Conservation (phyloP, 1,140 invertebrate genomes). For the Diorhabda sublineata region DNA sequence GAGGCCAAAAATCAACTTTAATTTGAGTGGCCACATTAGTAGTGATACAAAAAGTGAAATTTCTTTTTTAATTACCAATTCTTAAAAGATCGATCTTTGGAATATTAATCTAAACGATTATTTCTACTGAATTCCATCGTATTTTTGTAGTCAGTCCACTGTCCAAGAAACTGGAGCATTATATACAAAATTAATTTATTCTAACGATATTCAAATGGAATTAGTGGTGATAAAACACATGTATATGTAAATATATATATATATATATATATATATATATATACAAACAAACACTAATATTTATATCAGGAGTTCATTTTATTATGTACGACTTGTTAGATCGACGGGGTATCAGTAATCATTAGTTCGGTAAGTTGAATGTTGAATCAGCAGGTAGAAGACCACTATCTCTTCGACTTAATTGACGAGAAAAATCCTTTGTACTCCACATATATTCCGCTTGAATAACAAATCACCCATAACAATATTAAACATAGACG, state of each 20-base stretch:
- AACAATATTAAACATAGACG: conserved; percentile 8
- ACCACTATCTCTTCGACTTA: conserved; percentile 11
- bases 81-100: no score
- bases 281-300: conserved; percentile 10
- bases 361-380: conserved; percentile 14
- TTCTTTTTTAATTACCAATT: no score
- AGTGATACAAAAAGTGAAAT: no score
- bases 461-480: conserved; percentile 13
- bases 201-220: no score
- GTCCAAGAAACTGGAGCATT: no score
- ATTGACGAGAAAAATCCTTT: conserved; percentile 15
- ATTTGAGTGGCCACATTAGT: no score
- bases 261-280: neutral
- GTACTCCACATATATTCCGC: conserved; percentile 5
- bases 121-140: no score
- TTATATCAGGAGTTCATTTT: conserved; percentile 18
- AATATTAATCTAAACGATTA: no score
- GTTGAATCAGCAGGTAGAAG: conserved; percentile 11
- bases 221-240: conserved; percentile 17
- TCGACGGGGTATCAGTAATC: conserved; percentile 11
- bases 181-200: no score
- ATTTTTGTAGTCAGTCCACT: no score
- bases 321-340: conserved; percentile 12
- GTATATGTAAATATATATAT: neutral
- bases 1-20: no score